A percentile compares a stretch with the other conserved stretches of the same genome.
Conservation (phyloP, 2,113 vertebrate species). For the Mionectes macconnelli region DNA sequence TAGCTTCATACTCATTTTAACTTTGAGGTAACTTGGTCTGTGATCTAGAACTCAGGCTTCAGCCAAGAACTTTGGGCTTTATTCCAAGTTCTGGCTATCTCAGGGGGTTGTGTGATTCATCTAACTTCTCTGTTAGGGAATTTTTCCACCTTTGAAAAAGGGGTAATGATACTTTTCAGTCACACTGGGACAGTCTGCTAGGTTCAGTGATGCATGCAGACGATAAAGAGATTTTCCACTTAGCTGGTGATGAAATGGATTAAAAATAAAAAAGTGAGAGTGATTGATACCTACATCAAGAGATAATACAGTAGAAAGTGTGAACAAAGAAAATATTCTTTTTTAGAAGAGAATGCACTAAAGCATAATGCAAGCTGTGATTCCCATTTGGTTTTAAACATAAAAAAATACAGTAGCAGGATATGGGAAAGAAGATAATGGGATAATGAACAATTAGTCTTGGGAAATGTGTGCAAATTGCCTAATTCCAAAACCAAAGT, state of each 20-base stretch:
- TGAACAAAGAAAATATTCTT: background rate
- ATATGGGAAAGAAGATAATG: background rate
- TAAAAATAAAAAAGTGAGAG: background rate
- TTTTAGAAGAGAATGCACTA: background rate
- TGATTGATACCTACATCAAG: background rate
- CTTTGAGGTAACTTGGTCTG: background rate
- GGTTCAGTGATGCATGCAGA: background rate
- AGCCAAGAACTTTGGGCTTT: background rate
- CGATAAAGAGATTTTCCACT: slow-evolving; percentile 17
- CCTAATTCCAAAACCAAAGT: background rate
- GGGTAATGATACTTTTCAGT: slow-evolving; percentile 13
- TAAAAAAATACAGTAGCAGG: background rate
- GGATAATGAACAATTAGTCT: background rate
- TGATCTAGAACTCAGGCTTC: background rate
- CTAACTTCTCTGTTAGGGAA: background rate
- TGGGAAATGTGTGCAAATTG: background rate
- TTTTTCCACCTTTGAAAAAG: slow-evolving; percentile 33
- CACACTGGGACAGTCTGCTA: background rate
- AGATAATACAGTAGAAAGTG: background rate
- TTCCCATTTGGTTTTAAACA: background rate
- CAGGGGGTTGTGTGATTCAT: background rate
- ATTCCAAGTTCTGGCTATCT: background rate
- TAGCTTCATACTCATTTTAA: background rate
- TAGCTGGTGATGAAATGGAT: background rate
- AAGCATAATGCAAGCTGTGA: background rate